These are phyloP conservation scores for Eristalis pertinax DNA, from an alignment of 2,888 invertebrate species.

Conservation along the genomic window DNA sequence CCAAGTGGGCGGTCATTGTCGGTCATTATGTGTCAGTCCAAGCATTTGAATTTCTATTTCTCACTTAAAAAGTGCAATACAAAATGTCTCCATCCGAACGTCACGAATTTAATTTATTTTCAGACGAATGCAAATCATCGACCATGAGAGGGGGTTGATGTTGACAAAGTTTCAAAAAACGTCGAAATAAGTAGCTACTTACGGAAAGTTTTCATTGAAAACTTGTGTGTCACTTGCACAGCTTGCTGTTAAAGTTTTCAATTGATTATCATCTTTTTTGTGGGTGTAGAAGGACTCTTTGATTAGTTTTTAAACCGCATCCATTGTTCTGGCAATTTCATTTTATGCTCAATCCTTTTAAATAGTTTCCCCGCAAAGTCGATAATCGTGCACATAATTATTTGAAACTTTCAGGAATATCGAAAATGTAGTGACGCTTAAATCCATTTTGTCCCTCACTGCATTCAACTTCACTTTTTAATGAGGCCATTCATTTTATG, in stretches of 20 bases:
- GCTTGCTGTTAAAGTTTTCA: neutral
- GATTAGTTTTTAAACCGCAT: conserved; percentile 36
- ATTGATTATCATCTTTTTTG: conserved; percentile 9
- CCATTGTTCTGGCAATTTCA: neutral
- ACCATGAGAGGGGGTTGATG: neutral
- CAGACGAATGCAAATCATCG: neutral
- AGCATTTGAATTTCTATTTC: too few species aligned
- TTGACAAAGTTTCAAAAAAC: neutral
- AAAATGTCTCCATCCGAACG: too few species aligned
- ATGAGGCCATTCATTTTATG: neutral
- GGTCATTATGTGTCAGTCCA: too few species aligned
- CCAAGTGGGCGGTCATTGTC: too few species aligned
- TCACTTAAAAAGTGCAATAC: too few species aligned
- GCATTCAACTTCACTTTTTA: neutral
- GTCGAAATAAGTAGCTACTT: neutral
- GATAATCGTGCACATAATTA: conserved; percentile 53
- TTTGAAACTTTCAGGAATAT: conserved; percentile 15
- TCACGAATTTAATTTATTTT: neutral
- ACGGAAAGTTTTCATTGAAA: neutral
- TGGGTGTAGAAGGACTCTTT: conserved; percentile 4
- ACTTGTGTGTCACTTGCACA: neutral
- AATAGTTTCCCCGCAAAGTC: conserved; percentile 29
- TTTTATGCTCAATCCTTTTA: conserved; percentile 41
- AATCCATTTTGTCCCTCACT: neutral
- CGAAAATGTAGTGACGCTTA: neutral